A percentile compares a stretch with the other conserved stretches of the same genome.
Conservation (phyloP, 1,140 invertebrate species). For the Carcinoscorpius rotundicauda region DNA sequence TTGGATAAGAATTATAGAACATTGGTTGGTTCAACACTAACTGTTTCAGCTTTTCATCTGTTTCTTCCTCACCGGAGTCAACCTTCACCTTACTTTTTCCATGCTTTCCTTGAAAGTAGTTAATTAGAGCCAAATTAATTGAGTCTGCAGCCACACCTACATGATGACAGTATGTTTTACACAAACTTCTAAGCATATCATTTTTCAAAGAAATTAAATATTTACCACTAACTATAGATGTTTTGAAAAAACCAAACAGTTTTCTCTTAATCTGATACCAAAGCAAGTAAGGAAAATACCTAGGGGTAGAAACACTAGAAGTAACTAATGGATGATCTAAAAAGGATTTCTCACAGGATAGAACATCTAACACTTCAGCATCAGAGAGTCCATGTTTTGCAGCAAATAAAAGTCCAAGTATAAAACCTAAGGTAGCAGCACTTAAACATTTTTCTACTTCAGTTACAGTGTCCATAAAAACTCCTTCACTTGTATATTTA, state of each 20-base stretch:
- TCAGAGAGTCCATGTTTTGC: slow-evolving; percentile 55
- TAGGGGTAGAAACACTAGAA: slow-evolving; percentile 27
- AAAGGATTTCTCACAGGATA: slow-evolving; percentile 54
- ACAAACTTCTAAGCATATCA: slow-evolving; percentile 12
- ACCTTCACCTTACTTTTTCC: no score
- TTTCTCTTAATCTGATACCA: slow-evolving; percentile 11
- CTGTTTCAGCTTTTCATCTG: neutral
- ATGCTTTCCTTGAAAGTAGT: neutral
- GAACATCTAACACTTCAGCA: slow-evolving; percentile 57
- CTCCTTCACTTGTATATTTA: slow-evolving; percentile 10
- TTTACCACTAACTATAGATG: slow-evolving; percentile 14
- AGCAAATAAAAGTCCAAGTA: slow-evolving; percentile 51
- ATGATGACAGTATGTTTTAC: slow-evolving; percentile 7
- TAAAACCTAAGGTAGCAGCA: slow-evolving; percentile 9
- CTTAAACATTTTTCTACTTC: slow-evolving; percentile 17
- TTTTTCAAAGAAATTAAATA: slow-evolving; percentile 11
- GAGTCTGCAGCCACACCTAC: neutral
- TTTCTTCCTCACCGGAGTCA: no score
- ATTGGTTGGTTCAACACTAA: slow-evolving; percentile 27
- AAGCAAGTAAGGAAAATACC: slow-evolving; percentile 10
- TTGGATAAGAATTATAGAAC: slow-evolving; percentile 43
- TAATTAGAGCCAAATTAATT: neutral
- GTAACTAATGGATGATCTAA: slow-evolving; percentile 46
- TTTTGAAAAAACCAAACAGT: slow-evolving; percentile 11
- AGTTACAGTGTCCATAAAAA: slow-evolving; percentile 12